Evolutionary conservation across 2,797 vertebrate genomes (phyloP).

Genomic region (Chrysocyon brachyurus): DNA sequence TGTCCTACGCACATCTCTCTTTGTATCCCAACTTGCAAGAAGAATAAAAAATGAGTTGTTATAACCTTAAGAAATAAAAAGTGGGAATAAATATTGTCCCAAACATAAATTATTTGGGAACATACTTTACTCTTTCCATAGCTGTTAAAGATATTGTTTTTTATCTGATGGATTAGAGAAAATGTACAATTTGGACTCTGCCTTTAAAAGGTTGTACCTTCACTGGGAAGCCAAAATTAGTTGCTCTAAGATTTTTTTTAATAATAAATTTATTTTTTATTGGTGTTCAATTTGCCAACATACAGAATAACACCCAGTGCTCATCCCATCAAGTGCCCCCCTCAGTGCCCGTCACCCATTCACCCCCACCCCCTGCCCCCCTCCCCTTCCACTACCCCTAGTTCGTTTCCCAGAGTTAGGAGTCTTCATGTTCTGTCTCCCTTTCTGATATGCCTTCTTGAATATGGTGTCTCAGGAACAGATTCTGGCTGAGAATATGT

Average conservation of each 20-base stretch:
- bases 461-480: not conserved
- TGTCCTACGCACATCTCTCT: not conserved
- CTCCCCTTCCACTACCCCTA: too few relatives aligned
- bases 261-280: too few relatives aligned
- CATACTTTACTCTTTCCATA: not conserved
- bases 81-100: not conserved
- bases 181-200: not conserved
- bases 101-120: not conserved
- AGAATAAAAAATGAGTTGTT: not conserved
- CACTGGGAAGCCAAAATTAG: not conserved
- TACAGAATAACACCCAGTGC: too few relatives aligned
- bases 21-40: not conserved
- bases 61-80: constrained; percentile 13
- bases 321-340: too few relatives aligned
- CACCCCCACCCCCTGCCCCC: too few relatives aligned
- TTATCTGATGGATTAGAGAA: not conserved
- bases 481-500: not conserved
- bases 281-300: too few relatives aligned
- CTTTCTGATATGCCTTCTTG: not conserved
- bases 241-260: not conserved
- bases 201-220: not conserved
- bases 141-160: not conserved
- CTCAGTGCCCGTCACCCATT: too few relatives aligned
- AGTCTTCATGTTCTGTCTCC: too few relatives aligned
- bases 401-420: too few relatives aligned